Percentiles rank a stretch among this genome's conserved stretches.
phyloP scores from a whole-genome alignment of 2,113 vertebrate species.

The Antechinus stuartii region DNA sequence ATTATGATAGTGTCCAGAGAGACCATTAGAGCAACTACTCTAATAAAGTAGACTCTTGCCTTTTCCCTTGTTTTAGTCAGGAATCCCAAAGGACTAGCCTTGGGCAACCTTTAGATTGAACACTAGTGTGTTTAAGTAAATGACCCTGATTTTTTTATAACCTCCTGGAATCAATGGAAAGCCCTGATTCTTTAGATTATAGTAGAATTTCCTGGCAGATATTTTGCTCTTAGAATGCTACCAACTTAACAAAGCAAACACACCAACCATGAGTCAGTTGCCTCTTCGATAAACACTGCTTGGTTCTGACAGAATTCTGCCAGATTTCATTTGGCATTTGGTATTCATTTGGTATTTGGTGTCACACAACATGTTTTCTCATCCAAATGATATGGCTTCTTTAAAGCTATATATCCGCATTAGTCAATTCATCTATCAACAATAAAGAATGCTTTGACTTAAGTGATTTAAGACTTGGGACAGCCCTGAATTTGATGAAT shows the following conservation, averaged over 20 bases:
- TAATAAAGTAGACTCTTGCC: constrained; percentile 32
- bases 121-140: constrained; percentile 32
- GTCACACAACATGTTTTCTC: constrained; percentile 37
- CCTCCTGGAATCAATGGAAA: constrained; percentile 25
- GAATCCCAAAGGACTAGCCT: constrained; percentile 48
- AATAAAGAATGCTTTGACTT: constrained; percentile 68
- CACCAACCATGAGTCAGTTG: constrained; percentile 35
- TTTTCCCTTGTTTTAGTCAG: constrained; percentile 43
- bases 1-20: constrained; percentile 33
- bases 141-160: neutral
- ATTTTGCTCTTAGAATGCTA: constrained; percentile 42
- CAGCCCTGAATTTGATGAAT: constrained; percentile 74
- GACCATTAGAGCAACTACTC: constrained; percentile 38
- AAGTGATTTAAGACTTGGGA: constrained; percentile 74
- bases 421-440: constrained; percentile 66
- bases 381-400: constrained; percentile 48
- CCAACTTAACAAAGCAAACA: constrained; percentile 39
- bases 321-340: constrained; percentile 10
- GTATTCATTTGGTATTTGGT: neutral
- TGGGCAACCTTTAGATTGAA: constrained; percentile 1
- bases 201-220: constrained; percentile 35
- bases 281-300: constrained; percentile 44
- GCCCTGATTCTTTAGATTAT: constrained; percentile 25
- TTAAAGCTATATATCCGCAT: constrained; percentile 59
- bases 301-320: constrained; percentile 35